These are phyloP conservation scores for Discoglossus pictus DNA, from an alignment of 2,797 vertebrate species.

Conservation along the genomic window DNA sequence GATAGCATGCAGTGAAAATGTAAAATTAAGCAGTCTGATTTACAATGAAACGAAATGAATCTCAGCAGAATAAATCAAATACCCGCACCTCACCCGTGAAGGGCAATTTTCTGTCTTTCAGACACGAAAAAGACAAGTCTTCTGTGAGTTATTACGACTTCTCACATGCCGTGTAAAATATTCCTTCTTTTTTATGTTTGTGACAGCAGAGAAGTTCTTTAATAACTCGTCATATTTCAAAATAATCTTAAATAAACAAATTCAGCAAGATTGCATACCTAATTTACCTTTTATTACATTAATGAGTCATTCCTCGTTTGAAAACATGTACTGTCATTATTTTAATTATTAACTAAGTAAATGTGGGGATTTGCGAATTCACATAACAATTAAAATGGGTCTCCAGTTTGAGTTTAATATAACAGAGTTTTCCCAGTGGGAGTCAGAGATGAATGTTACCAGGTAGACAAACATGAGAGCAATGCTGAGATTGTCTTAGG, in stretches of 20 bases:
- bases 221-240: constrained; percentile 44
- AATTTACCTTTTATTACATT: constrained; percentile 28
- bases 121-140: constrained; percentile 55
- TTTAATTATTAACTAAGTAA: constrained; percentile 40
- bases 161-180: constrained; percentile 44
- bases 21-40: constrained; percentile 67
- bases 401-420: constrained; percentile 33
- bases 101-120: constrained; percentile 64
- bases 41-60: constrained; percentile 62
- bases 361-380: constrained; percentile 44
- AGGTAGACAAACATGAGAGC: constrained; percentile 39
- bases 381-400: constrained; percentile 46
- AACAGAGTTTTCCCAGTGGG: constrained; percentile 47
- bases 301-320: constrained; percentile 10
- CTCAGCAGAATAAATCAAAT: constrained; percentile 66
- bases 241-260: constrained; percentile 37
- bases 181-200: constrained; percentile 39
- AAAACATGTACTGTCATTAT: constrained; percentile 33
- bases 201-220: constrained; percentile 14
- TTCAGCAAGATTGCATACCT: constrained; percentile 22
- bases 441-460: constrained; percentile 30
- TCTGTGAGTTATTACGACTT: constrained; percentile 56
- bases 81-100: constrained; percentile 65
- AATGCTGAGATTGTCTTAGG: constrained; percentile 1
- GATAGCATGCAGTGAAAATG: constrained; percentile 58